Base-by-base conservation (phyloP, 2,888 invertebrate genomes). In the Sturmia bella region DNA sequence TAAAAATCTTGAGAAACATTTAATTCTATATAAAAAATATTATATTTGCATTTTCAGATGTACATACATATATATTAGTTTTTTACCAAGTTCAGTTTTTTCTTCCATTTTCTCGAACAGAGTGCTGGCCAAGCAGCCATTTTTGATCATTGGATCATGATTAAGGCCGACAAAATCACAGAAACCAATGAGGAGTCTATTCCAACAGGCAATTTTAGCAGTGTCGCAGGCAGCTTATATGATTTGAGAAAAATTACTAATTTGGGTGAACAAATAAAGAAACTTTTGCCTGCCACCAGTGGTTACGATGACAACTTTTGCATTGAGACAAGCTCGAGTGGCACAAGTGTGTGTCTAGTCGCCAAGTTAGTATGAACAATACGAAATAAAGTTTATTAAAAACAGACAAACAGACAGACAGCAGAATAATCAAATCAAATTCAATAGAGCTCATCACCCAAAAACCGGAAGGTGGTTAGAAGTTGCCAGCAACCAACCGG, bases 291-390 rank as follows among this genome's bases (percentile, higher is more conserved):
- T 0, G 91, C 92, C 24, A 93, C 93, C 24, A 93, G 93, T 19
- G 97, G 97, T 1, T 97, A 94, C 87, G 97, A 98, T 90, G 92
- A 95, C 85, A 97, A 97, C 90, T 97, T 94, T 88, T 96, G 97
- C 87, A 89, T 78, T 90, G 92, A 95, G 84, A 97, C 96, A 90
- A 97, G 94, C 88, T 96, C 96, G 87, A 89, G 59, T 84, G 50
- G 70, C n/a, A 84, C 85, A 48, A 76, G 64, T 7, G 77, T 88
- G 32, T 92, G 92, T 2, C 93, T 95, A 84, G 93, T 95, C 39
- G 94, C 95, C 17, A 92, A 93, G 93, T 94, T 88, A 87, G 84
- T 84, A 69, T 27, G 12, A 39, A 68, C 32, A 19, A 57, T 41
- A 54, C 9, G 32, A 32, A 61, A 37, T 15, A 32, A 12, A 32